Evolutionary conservation across 2,113 vertebrate species (phyloP), one percentile per base, ranked within the genome.

Genomic region (Saimiri boliviensis): DNA sequence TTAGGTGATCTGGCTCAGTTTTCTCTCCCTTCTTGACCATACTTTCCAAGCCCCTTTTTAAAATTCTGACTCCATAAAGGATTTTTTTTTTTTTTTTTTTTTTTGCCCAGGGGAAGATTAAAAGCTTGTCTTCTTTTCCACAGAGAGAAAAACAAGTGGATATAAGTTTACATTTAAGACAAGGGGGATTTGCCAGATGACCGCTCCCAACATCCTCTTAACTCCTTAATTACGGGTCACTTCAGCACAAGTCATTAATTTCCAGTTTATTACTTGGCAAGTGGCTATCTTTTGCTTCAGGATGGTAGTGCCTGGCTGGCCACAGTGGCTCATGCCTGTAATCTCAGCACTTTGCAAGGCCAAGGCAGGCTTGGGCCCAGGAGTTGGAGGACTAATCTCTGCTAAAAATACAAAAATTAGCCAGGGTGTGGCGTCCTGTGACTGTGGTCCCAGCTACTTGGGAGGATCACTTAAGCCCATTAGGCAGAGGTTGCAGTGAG

Each of bases 61-160:
- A 96, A 95, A 71, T 47, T 87, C 52, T 70, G 52, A 58, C 82
- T 94, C 66, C n/a, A 94, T 71, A 37, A 79, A 56, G 86, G 86
- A 12, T 12, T 30, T 79, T 88, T 88, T 95, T 88, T 37, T 88
- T 95, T 88, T 37, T n/a, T n/a, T n/a, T 12, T 30, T 79, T 88
- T 88, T 95, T 88, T 37, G 42, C 40, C 32, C 32, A 42, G 35
- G 30, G 14, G 47, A 66, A 11, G 25, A 86, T 71, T 60, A 83
- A 94, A 95, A 74, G 6, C 19, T 79, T 82, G 45, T n/a, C 45
- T 89, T 63, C 17, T 54, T 83, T 94, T 71, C 49, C 60, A 40
- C 27, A 45, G 30, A 87, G 27, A 91, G 54, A 95, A 70, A 56
- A 74, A 79, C 7, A 84, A 70, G 52, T 77, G 35, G 21, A 85